These are phyloP conservation scores for Nemopilema nomurai DNA, from an alignment of 30 jellyfish, hydroid and myxozoan species.

Conservation along the genomic window DNA sequence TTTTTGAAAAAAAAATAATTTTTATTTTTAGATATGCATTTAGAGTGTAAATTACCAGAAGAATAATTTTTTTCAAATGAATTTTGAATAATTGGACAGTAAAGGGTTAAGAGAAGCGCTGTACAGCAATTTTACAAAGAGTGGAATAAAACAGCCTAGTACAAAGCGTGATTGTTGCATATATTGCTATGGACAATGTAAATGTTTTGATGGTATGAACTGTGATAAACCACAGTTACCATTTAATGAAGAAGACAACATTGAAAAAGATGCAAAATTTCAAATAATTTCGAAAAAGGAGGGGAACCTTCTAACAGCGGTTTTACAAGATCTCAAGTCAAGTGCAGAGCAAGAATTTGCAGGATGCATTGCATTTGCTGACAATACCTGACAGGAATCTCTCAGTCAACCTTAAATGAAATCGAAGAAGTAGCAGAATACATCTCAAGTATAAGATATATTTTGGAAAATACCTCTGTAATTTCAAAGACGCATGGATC, in stretches of 20 bases:
- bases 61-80: neutral
- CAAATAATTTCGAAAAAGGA: neutral
- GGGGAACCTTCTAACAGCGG: neutral
- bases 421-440: neutral
- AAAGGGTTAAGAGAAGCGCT: slow-evolving; percentile 2
- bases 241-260: neutral
- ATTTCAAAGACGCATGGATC: neutral
- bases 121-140: neutral
- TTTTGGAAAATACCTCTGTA: neutral
- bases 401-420: neutral
- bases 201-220: neutral
- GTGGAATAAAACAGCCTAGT: neutral
- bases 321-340: neutral
- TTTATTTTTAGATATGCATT: neutral
- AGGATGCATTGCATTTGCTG: neutral
- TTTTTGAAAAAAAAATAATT: neutral
- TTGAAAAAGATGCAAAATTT: neutral
- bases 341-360: neutral
- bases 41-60: neutral
- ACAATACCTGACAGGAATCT: neutral
- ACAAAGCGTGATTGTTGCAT: neutral
- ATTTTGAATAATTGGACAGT: neutral
- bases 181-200: neutral
- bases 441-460: neutral
- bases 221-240: neutral